Evolutionary conservation across 2,113 vertebrate genomes (phyloP), one percentile per base, ranked within the genome.

Genomic region (Carollia perspicillata): DNA sequence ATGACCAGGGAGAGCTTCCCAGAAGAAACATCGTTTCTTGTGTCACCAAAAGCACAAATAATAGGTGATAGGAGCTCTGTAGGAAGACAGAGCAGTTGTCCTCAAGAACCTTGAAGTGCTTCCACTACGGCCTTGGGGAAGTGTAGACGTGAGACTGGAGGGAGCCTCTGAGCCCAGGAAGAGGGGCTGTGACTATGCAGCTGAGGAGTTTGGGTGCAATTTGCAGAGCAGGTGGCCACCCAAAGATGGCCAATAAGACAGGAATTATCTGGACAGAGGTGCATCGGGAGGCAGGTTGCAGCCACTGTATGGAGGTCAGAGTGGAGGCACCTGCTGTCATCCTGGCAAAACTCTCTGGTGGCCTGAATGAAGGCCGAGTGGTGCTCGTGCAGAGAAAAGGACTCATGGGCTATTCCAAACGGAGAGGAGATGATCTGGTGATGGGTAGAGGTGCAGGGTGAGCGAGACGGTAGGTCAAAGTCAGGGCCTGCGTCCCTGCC

Each of bases 381-480:
- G 65, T 14, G 23, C 22, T 37, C 8, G 30, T 35, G 4, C 5
- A 44, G 84, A 74, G 13, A 37, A 33, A 37, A 75, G 28, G 23
- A 42, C 13, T 28, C 12, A 8, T 4, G 23, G 47, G 44, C 23
- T 10, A 33, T 6, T 20, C 69, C 0, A 1, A 18, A 69, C 2
- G 14, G 37, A 88, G 42, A 63, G 72, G 22, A 55, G 60, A 60
- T 40, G 69, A 37, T 26, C 28, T 44, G 44, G 33, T 51, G 47
- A 51, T 12, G 10, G 44, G 11, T 8, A 17, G 23, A 69, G 30
- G 13, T 44, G 2, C 33, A 8, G 75, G 40, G 33, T 37, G 40
- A 78, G 69, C 0, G 28, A 30, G 12, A 79, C 18, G 9, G 49
- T 16, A 16, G 28, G 26, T 35, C 10, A 65, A 37, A 16, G 1